Evolutionary conservation across 2,888 invertebrate genomes (phyloP).

Genomic region (Dasysyrphus tricinctus): DNA sequence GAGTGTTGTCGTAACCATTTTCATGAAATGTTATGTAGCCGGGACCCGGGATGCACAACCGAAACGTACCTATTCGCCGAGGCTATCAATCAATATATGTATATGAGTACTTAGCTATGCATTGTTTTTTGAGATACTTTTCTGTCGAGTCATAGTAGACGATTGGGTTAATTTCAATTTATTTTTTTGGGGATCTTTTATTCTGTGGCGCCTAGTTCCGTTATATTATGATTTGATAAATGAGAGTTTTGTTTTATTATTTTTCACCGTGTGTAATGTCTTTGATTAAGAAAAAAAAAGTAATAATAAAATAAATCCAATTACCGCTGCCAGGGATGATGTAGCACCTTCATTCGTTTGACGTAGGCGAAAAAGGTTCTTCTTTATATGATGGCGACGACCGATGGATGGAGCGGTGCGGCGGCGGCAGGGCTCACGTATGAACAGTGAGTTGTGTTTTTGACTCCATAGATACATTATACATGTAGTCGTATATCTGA

Average conservation of each 20-base stretch:
- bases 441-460: slow-evolving; percentile 53
- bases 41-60: slow-evolving; percentile 9
- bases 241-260: slow-evolving; percentile 43
- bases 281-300: slow-evolving; percentile 51
- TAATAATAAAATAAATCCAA: slow-evolving; percentile 43
- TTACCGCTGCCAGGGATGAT: slow-evolving; percentile 56
- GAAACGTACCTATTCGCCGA: slow-evolving; percentile 2
- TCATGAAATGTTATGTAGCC: slow-evolving; percentile 33
- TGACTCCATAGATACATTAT: slow-evolving; percentile 9
- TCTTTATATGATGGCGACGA: slow-evolving; percentile 38
- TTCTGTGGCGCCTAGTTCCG: slow-evolving; percentile 73
- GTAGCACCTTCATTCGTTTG: slow-evolving; percentile 61
- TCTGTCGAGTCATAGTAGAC: slow-evolving; percentile 64
- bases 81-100: slow-evolving; percentile 66
- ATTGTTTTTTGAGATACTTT: slow-evolving; percentile 44
- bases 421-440: background rate
- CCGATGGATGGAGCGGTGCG: background rate
- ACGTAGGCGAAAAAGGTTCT: slow-evolving; percentile 54
- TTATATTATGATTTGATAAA: slow-evolving; percentile 66
- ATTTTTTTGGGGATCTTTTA: slow-evolving; percentile 66
- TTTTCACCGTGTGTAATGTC: slow-evolving; percentile 30
- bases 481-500: slow-evolving; percentile 14
- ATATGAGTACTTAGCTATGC: slow-evolving; percentile 37
- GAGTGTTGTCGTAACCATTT: slow-evolving; percentile 44
- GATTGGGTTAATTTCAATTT: slow-evolving; percentile 69